Evolutionary conservation across 2,113 vertebrate genomes (phyloP).

Genomic region (Crotalus horridus): DNA sequence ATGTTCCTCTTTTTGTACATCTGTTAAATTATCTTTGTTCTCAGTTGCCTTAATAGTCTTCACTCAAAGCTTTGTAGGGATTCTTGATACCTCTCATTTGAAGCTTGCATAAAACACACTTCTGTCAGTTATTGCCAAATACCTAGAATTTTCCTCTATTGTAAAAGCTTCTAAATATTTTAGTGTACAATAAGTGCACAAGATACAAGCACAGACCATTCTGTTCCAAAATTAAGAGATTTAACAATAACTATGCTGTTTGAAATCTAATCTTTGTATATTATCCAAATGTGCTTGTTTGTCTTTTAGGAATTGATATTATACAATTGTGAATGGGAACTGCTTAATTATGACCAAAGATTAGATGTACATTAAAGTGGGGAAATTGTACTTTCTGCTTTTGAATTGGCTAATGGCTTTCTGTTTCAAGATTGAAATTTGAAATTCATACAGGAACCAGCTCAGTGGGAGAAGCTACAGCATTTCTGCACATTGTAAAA

Average conservation of each 20-base stretch:
- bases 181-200: not conserved
- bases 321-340: not conserved
- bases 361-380: not conserved
- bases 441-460: not conserved
- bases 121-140: not conserved
- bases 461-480: not conserved
- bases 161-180: not conserved
- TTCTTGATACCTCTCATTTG: not conserved
- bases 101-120: not conserved
- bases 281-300: not conserved
- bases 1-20: not conserved
- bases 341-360: not conserved
- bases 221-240: not conserved
- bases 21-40: not conserved
- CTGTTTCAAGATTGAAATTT: not conserved
- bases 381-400: not conserved
- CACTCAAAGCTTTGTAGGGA: not conserved
- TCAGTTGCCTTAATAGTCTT: not conserved
- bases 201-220: not conserved
- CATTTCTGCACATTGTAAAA: not conserved
- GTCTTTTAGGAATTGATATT: not conserved
- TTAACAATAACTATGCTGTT: not conserved
- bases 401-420: not conserved
- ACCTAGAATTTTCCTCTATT: not conserved
- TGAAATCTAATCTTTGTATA: not conserved